Percentiles rank a stretch among this genome's conserved stretches.
These are phyloP conservation scores for Virgularia gustaviana DNA, from an alignment of 92 coral and sea anemone genomes.

Conservation along the genomic window DNA sequence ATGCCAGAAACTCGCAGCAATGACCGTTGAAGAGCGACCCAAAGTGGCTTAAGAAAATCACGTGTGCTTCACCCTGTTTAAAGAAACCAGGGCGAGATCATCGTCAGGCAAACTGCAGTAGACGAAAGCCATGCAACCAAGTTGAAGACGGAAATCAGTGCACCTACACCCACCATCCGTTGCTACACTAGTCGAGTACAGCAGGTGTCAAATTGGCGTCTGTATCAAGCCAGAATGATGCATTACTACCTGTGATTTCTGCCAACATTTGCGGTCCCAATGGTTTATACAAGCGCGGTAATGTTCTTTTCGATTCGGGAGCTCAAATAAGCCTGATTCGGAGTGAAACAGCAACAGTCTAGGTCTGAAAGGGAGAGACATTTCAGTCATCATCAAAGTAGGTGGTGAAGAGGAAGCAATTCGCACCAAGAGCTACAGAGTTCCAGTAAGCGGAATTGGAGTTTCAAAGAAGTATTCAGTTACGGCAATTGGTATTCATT, in stretches of 20 bases:
- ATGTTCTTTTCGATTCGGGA: slow-evolving; percentile 61
- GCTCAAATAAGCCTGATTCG: slow-evolving; percentile 55
- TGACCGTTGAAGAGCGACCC: slow-evolving; percentile 48
- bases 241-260: slow-evolving; percentile 51
- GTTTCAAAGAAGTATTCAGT: slow-evolving; percentile 1
- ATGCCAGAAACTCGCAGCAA: slow-evolving; percentile 48
- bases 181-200: slow-evolving; percentile 48
- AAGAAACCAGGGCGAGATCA: slow-evolving; percentile 51
- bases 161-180: slow-evolving; percentile 42
- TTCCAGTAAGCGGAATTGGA: slow-evolving; percentile 30
- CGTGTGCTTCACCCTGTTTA: slow-evolving; percentile 50
- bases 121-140: slow-evolving; percentile 40
- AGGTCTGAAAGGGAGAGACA: slow-evolving; percentile 36
- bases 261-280: slow-evolving; percentile 43
- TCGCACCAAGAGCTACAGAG: slow-evolving; percentile 44
- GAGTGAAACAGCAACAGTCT: slow-evolving; percentile 41
- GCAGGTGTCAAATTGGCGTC: slow-evolving; percentile 41
- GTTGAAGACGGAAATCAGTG: slow-evolving; percentile 50
- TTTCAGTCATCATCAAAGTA: slow-evolving; percentile 56
- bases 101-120: slow-evolving; percentile 45
- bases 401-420: slow-evolving; percentile 61
- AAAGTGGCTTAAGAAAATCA: slow-evolving; percentile 44
- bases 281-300: slow-evolving; percentile 49
- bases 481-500: slow-evolving; percentile 48
- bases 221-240: slow-evolving; percentile 24